These are phyloP conservation scores for Nephrotoma appendiculata DNA, from an alignment of 2,888 invertebrate species.

Conservation along the genomic window DNA sequence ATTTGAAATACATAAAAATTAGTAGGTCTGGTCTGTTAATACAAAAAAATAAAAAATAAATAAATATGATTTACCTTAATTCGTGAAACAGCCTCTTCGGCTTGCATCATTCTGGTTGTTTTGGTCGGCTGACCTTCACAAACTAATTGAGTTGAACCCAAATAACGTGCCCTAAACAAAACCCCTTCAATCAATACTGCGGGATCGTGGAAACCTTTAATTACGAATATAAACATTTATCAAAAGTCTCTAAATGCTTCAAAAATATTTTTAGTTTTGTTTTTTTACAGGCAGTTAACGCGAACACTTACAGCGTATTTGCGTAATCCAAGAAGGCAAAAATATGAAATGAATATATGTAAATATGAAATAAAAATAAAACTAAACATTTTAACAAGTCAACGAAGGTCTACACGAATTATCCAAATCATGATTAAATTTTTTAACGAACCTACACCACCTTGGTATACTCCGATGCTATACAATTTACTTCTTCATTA, in stretches of 20 bases:
- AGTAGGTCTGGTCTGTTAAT: neutral
- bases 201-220: conserved; percentile 36
- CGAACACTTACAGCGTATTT: neutral
- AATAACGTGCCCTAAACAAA: conserved; percentile 90
- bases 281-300: neutral
- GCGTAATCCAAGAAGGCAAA: neutral
- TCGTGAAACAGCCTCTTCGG: conserved; percentile 97
- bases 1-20: neutral
- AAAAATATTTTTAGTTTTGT: neutral
- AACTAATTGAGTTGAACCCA: conserved; percentile 96
- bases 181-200: conserved; percentile 99
- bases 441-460: no score
- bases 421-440: no score
- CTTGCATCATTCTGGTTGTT: conserved; percentile 98
- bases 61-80: conserved; percentile 67
- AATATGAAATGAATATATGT: neutral
- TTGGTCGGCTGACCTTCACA: conserved; percentile 99
- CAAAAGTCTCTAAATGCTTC: neutral
- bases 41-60: neutral
- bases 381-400: no score
- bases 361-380: neutral
- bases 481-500: no score
- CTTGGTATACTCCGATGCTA: no score
- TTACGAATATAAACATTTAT: neutral
- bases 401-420: no score